Evolutionary conservation across 2,113 vertebrate genomes (phyloP), one percentile per base, ranked within the genome.

Genomic region (Athene cunicularia): DNA sequence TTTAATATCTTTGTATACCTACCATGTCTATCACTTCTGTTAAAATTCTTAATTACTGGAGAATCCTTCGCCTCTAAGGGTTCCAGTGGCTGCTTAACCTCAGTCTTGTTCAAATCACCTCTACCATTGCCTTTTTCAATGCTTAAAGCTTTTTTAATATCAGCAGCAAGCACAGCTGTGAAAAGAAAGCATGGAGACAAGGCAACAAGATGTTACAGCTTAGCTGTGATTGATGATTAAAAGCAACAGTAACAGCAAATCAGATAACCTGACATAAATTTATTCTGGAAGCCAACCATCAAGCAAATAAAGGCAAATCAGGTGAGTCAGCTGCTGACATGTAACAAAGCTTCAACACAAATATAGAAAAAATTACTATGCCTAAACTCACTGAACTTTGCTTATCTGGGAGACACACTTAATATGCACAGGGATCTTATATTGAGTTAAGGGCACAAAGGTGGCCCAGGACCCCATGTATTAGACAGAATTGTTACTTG

Each of bases 171-270:
- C 24, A 91, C 71, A 87, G 64, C 83, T 97, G 84, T 90, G 80
- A 91, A 70, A 67, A 95, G 80, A 94, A 86, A 95, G 70, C 68
- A 80, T 1, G 4, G 52, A 87, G 76, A 91, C 39, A 84, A 95
- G 87, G 77, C 92, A 96, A 76, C 14, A 82, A 58, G 56, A 49
- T 63, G 37, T 96, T 92, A 80, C 63, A 90, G 66, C 41, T 96
- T 93, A 80, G 77, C 85, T 88, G 52, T 96, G 94, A 97, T 88
- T 88, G 82, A 92, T 94, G 91, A 79, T 56, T 88, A 70, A 96
- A 83, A 80, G 50, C 95, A 85, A 55, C 64, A 90, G 83, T 93
- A 96, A 68, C 47, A 92, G 86, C 77, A 97, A 93, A 89, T 92
- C 64, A 83, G 87, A 80, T 93, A 91, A 88, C 47, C 60, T 74